A percentile compares a stretch with the other conserved stretches of the same genome.
Conservation (phyloP, 2,797 vertebrate species). For the Streptopelia turtur region DNA sequence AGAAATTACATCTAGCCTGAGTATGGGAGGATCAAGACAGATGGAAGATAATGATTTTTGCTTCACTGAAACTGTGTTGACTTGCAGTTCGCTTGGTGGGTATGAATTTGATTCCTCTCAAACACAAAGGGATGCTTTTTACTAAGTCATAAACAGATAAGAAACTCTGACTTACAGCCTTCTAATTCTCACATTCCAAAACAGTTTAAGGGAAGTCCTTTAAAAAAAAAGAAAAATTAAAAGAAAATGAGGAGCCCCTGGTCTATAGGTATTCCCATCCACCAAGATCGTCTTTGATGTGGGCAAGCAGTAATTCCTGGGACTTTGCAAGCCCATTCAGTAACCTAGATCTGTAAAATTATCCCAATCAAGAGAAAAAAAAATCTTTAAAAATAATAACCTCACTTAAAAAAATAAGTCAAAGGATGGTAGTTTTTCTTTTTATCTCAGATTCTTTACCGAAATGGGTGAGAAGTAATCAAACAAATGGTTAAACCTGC, state of each 20-base stretch:
- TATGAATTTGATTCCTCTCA: constrained; percentile 1
- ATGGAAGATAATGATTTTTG: constrained; percentile 26
- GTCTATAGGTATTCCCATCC: background rate
- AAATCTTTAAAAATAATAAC: background rate
- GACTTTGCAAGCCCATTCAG: background rate
- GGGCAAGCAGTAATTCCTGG: background rate
- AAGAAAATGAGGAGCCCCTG: background rate
- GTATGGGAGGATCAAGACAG: background rate
- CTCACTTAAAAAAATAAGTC: background rate
- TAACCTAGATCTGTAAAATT: background rate
- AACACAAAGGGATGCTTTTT: constrained; percentile 3
- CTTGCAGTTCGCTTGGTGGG: background rate
- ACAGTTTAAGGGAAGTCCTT: background rate
- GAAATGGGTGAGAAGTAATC: constrained; percentile 12
- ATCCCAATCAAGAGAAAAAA: background rate
- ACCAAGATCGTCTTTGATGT: background rate
- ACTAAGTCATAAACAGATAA: constrained; percentile 14
- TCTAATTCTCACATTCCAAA: background rate
- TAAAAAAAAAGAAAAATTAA: background rate
- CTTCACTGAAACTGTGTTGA: background rate
- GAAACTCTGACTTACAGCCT: background rate
- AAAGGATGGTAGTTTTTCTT: background rate
- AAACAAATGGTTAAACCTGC: constrained; percentile 48
- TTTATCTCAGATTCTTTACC: background rate
- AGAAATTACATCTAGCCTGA: background rate